Percentiles rank a stretch among this genome's conserved stretches.
These are phyloP conservation scores for Gallinago media DNA, from an alignment of 2,113 vertebrate species.

Conservation along the genomic window DNA sequence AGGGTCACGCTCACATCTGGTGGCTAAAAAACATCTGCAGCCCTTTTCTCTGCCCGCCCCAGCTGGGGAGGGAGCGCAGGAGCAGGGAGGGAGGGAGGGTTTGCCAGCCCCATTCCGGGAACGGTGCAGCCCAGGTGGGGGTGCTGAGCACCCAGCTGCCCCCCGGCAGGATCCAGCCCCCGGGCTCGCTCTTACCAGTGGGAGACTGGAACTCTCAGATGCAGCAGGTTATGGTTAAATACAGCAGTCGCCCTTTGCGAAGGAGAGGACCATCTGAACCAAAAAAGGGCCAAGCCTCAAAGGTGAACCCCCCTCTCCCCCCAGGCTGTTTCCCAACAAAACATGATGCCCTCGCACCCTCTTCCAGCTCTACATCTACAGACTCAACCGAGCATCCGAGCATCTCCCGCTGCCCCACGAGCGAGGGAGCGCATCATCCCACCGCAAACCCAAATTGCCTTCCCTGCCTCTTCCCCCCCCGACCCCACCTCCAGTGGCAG, in stretches of 20 bases:
- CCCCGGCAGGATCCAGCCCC: not conserved
- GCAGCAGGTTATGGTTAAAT: not conserved
- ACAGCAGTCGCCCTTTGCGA: accelerated
- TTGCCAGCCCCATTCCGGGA: not conserved
- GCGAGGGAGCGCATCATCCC: accelerated
- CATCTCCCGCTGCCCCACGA: accelerated
- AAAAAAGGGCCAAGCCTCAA: not conserved
- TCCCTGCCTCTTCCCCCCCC: too few relatives aligned
- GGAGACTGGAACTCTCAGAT: not conserved
- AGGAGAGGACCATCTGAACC: not conserved
- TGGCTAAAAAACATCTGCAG: not conserved
- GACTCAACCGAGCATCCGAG: not conserved
- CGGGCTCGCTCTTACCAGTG: not conserved
- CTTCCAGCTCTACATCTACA: not conserved
- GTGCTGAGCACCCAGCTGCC: not conserved
- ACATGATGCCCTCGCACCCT: accelerated
- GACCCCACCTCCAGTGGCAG: not conserved
- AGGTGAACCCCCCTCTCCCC: too few relatives aligned
- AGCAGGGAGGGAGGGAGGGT: not conserved
- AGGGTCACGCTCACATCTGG: not conserved
- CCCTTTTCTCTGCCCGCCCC: not conserved
- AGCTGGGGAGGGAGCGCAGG: not conserved
- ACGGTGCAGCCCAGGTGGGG: not conserved
- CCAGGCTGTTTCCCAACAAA: not conserved
- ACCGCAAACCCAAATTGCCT: accelerated